Percentiles rank a stretch among this genome's conserved stretches.
These are phyloP conservation scores for Lampropteryx suffumata DNA, from an alignment of 2,888 invertebrate genomes.

Conservation along the genomic window DNA sequence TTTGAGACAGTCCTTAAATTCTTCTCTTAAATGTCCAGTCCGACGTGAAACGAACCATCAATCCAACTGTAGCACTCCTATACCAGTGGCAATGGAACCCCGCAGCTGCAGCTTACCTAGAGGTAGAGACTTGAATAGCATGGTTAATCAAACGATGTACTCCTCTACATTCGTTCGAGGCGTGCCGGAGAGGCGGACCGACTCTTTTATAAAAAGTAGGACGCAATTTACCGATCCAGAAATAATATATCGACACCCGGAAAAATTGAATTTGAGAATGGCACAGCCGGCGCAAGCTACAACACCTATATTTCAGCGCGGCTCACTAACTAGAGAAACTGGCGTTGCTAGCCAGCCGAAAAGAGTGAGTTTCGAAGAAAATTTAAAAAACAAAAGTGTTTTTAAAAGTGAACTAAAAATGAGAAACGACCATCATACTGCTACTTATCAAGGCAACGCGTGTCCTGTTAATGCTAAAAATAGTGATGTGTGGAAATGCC, in stretches of 20 bases:
- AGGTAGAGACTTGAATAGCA: slow-evolving; percentile 49
- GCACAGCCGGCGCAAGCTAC: slow-evolving; percentile 34
- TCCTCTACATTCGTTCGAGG: slow-evolving; percentile 57
- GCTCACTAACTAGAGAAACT: slow-evolving; percentile 44
- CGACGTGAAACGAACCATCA: slow-evolving; percentile 35
- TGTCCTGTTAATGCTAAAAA: slow-evolving; percentile 34
- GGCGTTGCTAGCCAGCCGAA: slow-evolving; percentile 46
- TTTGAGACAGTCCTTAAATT: slow-evolving; percentile 49
- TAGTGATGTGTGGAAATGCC: slow-evolving; percentile 41
- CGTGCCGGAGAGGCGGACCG: slow-evolving; percentile 64
- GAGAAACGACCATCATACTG: slow-evolving; percentile 33
- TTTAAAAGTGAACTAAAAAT: slow-evolving; percentile 38
- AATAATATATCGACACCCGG: slow-evolving; percentile 59
- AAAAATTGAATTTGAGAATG: slow-evolving; percentile 45
- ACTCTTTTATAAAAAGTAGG: slow-evolving; percentile 55
- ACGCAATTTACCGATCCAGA: slow-evolving; percentile 45
- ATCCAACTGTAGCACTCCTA: slow-evolving; percentile 55
- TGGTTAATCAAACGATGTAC: slow-evolving; percentile 49
- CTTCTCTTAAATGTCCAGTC: slow-evolving; percentile 40
- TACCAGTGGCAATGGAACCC: slow-evolving; percentile 46
- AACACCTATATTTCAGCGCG: slow-evolving; percentile 48
- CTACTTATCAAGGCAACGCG: slow-evolving; percentile 32
- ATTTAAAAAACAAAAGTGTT: slow-evolving; percentile 33
- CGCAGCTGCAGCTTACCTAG: slow-evolving; percentile 64
- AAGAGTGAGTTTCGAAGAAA: slow-evolving; percentile 62